These are phyloP conservation scores for Leptinotarsa peninsularis DNA, from an alignment of 2,888 invertebrate genomes.

Conservation along the genomic window DNA sequence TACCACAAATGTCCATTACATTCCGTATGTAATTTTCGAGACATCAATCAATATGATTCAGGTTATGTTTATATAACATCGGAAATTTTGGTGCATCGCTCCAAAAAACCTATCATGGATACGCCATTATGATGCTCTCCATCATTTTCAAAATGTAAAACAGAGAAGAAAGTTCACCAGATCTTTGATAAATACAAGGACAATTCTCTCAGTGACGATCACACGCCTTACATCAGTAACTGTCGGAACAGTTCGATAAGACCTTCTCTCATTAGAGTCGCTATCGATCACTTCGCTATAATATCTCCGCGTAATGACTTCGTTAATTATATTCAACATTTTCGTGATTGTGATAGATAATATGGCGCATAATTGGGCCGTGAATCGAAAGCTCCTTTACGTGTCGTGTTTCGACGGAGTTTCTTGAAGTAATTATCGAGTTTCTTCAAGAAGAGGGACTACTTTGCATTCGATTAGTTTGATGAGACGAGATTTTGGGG, in stretches of 20 bases:
- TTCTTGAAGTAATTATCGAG: slow-evolving; percentile 10
- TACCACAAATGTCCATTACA: too few species aligned
- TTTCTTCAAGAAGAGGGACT: not conserved
- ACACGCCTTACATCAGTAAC: not conserved
- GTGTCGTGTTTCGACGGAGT: not conserved
- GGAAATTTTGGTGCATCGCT: too few species aligned
- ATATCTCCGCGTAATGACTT: slow-evolving; percentile 9
- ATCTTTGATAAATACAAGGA: not conserved
- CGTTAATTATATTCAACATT: slow-evolving; percentile 12
- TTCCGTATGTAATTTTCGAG: too few species aligned
- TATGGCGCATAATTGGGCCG: slow-evolving; percentile 11
- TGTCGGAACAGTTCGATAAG: not conserved
- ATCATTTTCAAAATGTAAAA: too few species aligned
- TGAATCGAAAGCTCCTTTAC: not conserved
- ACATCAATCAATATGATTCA: too few species aligned
- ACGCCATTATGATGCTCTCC: too few species aligned
- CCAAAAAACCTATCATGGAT: too few species aligned
- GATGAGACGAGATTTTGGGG: not conserved
- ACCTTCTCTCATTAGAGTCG: not conserved
- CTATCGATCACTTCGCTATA: not conserved
- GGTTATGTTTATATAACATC: too few species aligned
- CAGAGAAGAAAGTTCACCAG: not conserved
- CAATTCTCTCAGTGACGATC: not conserved
- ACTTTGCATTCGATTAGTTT: not conserved
- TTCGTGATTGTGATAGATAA: slow-evolving; percentile 17